phyloP scores from a whole-genome alignment of 2,113 vertebrate genomes.

The Tupaia chinensis region DNA sequence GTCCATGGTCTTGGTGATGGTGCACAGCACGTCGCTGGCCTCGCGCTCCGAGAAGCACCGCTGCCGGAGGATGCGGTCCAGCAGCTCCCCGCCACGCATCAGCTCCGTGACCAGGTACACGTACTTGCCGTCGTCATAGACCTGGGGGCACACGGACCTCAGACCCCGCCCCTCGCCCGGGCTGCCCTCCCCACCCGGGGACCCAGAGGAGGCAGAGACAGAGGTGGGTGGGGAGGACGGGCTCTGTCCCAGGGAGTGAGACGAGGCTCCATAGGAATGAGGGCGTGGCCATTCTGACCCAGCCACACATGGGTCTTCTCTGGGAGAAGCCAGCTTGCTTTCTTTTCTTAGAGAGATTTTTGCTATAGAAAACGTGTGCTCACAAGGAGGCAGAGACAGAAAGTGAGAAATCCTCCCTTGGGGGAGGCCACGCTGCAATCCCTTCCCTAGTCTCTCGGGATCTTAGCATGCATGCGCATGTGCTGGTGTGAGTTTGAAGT shows the following conservation, averaged over 20 bases:
- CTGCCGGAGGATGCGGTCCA: conserved; percentile 94
- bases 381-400: no score
- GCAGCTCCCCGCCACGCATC: conserved; percentile 94
- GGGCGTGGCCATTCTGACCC: rapidly evolving
- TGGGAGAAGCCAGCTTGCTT: background rate
- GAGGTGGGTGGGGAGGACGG: rapidly evolving
- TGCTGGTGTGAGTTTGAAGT: no score
- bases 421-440: no score
- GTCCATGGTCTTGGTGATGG: conserved; percentile 95
- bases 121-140: conserved; percentile 94
- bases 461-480: no score
- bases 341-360: no score
- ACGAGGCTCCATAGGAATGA: no score
- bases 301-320: background rate
- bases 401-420: no score
- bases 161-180: rapidly evolving
- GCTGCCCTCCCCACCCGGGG: background rate
- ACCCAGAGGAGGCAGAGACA: rapidly evolving
- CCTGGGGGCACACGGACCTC: conserved; percentile 79
- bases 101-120: conserved; percentile 96
- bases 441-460: no score
- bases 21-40: conserved; percentile 94
- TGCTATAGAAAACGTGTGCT: no score
- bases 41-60: conserved; percentile 95
- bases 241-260: background rate